Conservation (phyloP, 2,797 vertebrate genomes). For the Loriculus beryllinus region DNA sequence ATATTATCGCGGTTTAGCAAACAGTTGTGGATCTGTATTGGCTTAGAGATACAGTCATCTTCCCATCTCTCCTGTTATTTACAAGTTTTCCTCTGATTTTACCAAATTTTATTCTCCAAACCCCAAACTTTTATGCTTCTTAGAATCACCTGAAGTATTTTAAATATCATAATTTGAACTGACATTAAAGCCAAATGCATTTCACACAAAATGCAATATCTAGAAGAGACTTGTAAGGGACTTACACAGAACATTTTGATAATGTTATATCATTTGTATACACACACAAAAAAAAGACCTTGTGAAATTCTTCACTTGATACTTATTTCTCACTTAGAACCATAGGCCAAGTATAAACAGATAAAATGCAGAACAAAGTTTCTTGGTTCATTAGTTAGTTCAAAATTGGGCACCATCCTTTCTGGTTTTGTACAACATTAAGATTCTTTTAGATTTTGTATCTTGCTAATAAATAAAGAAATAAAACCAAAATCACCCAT, state of each 20-base stretch:
- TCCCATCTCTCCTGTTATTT: background rate
- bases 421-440: background rate
- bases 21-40: background rate
- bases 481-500: background rate
- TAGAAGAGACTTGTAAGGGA: background rate
- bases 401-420: background rate
- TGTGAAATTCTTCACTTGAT: background rate
- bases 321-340: background rate
- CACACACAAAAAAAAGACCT: background rate
- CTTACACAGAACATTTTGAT: background rate
- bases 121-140: background rate
- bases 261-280: background rate
- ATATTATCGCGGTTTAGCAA: background rate
- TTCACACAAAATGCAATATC: background rate
- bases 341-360: background rate
- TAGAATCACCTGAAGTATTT: background rate
- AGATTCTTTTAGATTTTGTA: background rate
- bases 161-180: background rate
- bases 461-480: background rate
- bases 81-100: background rate
- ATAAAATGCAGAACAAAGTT: background rate
- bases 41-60: background rate
- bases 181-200: background rate
- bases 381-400: background rate
- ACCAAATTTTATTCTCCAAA: background rate